phyloP scores from a whole-genome alignment of 2,797 vertebrate species.

The Parauchenoglanis ngamensis region DNA sequence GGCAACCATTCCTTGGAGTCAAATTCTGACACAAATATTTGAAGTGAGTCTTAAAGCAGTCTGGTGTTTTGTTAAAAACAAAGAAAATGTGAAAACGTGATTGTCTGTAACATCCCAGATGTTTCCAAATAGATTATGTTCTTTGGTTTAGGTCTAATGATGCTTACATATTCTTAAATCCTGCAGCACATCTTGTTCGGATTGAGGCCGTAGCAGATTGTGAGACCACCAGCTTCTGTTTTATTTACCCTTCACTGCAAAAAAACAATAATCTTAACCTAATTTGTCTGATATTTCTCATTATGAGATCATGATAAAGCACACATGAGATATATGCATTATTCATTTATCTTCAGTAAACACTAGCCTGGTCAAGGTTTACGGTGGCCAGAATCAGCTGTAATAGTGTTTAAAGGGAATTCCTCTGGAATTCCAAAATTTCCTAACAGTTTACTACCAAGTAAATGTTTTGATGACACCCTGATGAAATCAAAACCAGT shows the following conservation, averaged over 20 bases:
- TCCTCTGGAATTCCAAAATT: not conserved
- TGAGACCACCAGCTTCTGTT: not conserved
- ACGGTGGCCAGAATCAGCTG: not conserved
- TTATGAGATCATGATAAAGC: not conserved
- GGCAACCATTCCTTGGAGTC: not conserved
- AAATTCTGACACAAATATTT: conserved; percentile 5
- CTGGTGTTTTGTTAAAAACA: not conserved
- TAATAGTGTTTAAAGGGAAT: not conserved
- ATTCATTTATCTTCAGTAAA: not conserved
- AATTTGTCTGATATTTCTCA: not conserved
- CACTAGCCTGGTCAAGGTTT: not conserved
- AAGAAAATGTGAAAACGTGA: not conserved
- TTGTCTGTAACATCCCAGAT: not conserved
- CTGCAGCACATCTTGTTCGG: not conserved
- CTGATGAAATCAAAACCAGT: not conserved
- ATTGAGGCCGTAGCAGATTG: not conserved
- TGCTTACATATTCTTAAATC: not conserved
- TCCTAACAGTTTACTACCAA: not conserved
- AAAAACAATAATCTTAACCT: not conserved
- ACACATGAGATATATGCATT: not conserved
- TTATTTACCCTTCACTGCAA: not conserved
- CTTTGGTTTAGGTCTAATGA: not conserved
- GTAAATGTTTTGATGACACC: not conserved
- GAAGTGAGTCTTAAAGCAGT: not conserved
- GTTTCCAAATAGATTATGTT: not conserved